Base-by-base conservation (phyloP, 2,113 vertebrate species). In the Jaculus jaculus region DNA sequence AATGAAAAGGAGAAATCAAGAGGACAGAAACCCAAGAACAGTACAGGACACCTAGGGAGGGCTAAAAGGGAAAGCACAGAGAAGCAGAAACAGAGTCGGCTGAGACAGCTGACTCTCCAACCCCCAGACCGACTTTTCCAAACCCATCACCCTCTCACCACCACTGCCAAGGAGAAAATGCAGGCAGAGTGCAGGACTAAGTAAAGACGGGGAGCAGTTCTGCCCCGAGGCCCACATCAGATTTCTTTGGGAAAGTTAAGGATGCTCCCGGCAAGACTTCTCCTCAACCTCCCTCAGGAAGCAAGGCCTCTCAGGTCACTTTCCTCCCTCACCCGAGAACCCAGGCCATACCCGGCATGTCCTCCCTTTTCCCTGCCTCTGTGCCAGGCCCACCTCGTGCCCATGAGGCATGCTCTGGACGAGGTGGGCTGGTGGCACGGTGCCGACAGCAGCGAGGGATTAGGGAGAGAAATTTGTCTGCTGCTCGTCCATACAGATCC, bases 381-480 rank as follows among this genome's bases (percentile, higher is more conserved):
- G 92, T 95, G 95, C 90, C 91, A 96, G 93, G 91, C 92, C 9
- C 97, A 99, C 99, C 99, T 98, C 99, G 99, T 68, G 98, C 98
- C 98, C 99, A 98, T 65, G 98, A 97, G 0, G 98, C 97, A 63
- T 98, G 97, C 54, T 99, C 99, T 74, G 97, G 97, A 12, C 98
- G 98, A 8, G 97, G 94, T 32, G 97, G 94, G 2, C 97, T 94
- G 13, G 95, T 91, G 88, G 97, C 96, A 65, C 93, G 97, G 0
- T 98, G 97, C 21, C 97, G 98, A 97, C 99, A 99, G 98, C 99
- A 99, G 82, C 98, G 98, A 0, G 99, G 99, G 97, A 99, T 99
- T 80, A 99, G 98, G 0, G 99, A 99, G 96, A 99, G 98, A 97
- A 99, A 99, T 97, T 99, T 99, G 94, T 99, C 98, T 0, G 99